These are phyloP conservation scores for Chloroceryle aenea DNA, from an alignment of 2,113 vertebrate genomes.

Conservation along the genomic window DNA sequence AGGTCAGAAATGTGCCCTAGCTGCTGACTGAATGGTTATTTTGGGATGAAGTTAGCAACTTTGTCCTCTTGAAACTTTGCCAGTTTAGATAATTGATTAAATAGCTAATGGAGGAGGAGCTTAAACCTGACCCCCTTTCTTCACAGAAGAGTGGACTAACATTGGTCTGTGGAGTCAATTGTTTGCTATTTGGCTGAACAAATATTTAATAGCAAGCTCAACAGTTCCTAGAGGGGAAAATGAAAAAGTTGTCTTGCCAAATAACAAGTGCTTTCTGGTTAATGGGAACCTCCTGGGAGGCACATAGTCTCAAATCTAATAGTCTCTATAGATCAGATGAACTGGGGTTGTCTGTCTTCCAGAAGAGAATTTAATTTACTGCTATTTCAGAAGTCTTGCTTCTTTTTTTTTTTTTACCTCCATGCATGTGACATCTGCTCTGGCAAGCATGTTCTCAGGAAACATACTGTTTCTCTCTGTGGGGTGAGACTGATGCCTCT, in stretches of 20 bases:
- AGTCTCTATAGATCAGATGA: not conserved
- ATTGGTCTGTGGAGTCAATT: not conserved
- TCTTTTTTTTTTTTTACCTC: not conserved
- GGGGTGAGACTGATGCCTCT: not conserved
- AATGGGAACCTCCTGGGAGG: not conserved
- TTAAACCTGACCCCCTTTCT: conserved; percentile 23
- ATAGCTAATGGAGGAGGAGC: conserved; percentile 34
- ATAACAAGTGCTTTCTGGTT: not conserved
- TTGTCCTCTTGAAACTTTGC: conserved; percentile 31
- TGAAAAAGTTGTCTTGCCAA: conserved; percentile 20
- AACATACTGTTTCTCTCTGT: fast-evolving
- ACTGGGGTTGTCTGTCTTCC: not conserved
- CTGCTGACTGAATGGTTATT: conserved; percentile 25
- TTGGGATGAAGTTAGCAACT: conserved; percentile 13
- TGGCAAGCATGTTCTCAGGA: not conserved
- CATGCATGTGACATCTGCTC: not conserved
- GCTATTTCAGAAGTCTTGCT: not conserved
- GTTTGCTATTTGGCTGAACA: conserved; percentile 36
- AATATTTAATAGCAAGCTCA: conserved; percentile 55
- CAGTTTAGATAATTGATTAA: conserved; percentile 60
- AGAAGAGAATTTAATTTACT: not conserved
- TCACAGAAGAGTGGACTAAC: not conserved
- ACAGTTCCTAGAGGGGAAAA: conserved; percentile 10
- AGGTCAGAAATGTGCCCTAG: not conserved
- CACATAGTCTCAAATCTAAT: not conserved